Evolutionary conservation across 2,797 vertebrate genomes (phyloP), one percentile per base, ranked within the genome.

Genomic region (Pelobates cultripes): DNA sequence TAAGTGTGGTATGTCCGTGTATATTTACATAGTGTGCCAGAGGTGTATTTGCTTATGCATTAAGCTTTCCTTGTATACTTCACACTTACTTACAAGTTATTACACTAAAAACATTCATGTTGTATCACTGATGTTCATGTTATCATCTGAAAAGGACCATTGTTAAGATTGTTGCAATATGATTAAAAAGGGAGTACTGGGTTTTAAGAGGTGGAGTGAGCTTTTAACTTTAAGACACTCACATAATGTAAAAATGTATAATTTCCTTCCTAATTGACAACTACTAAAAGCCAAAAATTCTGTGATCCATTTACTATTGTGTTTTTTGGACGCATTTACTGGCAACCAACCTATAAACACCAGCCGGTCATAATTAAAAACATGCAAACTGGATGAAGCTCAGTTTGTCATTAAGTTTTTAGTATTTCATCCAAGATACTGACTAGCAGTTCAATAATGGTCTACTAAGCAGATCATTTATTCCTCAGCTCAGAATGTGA

Each of bases 261-360:
- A 87, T 86, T 87, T 86, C 85, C 72, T 80, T 86, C 80, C 80
- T 89, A 89, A 87, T 80, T 92, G 90, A 86, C 86, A 90, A 81
- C 81, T 66, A 72, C 45, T 69, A 82, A 82, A 63, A 90, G 89
- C 87, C 89, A 90, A 88, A 84, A 51, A 64, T 43, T 88, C 77
- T 87, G 79, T 88, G 88, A 86, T 88, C 40, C 86, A 87, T 87
- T 81, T 88, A 85, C 83, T 87, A 86, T 88, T 90, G 91, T 85
- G 84, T 86, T 74, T 90, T 90, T 89, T 89, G 89, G 89, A 88
- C 10, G 84, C 72, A 80, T 90, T 80, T 89, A 84, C 43, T 93
- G 91, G 91, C 91, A 87, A 82, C 79, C 86, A 85, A 89, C 82
- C 86, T 88, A 84, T 87, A 88, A 89, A 90, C 86, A 88, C 84